Conservation (phyloP, 2,797 vertebrate genomes). For the Zalophus californianus region DNA sequence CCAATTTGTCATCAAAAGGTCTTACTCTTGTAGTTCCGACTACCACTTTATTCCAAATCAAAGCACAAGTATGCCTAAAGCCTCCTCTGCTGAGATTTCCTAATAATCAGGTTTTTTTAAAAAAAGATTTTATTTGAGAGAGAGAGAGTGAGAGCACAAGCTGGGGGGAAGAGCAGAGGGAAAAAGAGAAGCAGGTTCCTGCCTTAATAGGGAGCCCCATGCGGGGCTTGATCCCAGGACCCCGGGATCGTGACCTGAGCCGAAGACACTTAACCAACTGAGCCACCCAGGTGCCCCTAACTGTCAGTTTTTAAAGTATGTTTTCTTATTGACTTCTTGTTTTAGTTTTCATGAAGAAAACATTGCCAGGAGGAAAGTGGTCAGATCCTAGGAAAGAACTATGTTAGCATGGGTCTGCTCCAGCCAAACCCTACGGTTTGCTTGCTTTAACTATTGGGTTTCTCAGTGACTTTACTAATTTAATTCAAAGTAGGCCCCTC, state of each 20-base stretch:
- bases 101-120: background rate
- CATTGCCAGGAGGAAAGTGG: background rate
- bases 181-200: background rate
- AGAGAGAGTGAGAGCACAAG: background rate
- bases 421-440: background rate
- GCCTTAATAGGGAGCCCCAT: too few relatives aligned
- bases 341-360: constrained; percentile 42
- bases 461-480: constrained; percentile 50
- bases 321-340: constrained; percentile 6
- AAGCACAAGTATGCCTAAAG: background rate
- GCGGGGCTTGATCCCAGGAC: background rate
- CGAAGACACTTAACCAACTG: background rate
- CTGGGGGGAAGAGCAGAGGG: background rate
- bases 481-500: background rate
- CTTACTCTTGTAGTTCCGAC: background rate
- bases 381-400: background rate
- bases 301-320: background rate
- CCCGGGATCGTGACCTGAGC: background rate
- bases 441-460: background rate
- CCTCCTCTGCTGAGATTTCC: constrained; percentile 27
- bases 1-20: background rate
- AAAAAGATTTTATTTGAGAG: background rate
- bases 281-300: background rate
- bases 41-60: background rate
- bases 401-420: background rate